Evolutionary conservation across 2,888 invertebrate species (phyloP).

Genomic region (Uloborus plumipes): DNA sequence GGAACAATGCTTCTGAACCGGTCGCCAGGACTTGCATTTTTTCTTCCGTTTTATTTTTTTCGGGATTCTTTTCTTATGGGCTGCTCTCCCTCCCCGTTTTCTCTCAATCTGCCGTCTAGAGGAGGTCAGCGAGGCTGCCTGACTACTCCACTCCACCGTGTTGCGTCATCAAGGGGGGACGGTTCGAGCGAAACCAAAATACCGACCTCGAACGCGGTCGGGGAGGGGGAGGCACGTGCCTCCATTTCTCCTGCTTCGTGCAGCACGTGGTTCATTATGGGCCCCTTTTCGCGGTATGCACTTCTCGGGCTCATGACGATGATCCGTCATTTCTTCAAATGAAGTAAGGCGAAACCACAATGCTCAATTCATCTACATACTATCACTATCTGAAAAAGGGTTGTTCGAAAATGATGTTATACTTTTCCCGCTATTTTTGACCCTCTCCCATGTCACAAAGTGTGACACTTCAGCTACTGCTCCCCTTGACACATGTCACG

Average conservation of each 20-base stretch:
- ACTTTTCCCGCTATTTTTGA: no score
- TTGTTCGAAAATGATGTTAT: no score
- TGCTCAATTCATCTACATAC: no score
- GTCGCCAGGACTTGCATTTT: conserved; percentile 30
- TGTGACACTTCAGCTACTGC: no score
- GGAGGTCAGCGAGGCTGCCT: conserved; percentile 49
- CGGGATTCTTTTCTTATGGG: not conserved
- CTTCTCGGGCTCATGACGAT: not conserved
- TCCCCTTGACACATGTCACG: no score
- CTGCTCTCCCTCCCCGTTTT: no score
- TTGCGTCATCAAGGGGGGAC: conserved; percentile 5
- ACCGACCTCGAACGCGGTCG: not conserved
- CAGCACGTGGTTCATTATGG: not conserved
- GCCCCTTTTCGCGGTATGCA: not conserved
- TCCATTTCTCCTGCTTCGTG: not conserved
- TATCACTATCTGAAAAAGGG: no score
- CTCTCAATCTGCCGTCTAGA: conserved; percentile 13
- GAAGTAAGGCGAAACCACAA: no score
- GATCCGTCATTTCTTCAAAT: not conserved
- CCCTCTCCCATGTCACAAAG: no score
- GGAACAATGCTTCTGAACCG: conserved; percentile 50
- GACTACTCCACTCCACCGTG: not conserved
- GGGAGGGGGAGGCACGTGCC: not conserved
- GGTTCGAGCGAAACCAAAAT: no score
- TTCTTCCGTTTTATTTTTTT: conserved; percentile 24